Conservation (phyloP, 1,140 invertebrate genomes). For the Atopsyche davidsoni region DNA sequence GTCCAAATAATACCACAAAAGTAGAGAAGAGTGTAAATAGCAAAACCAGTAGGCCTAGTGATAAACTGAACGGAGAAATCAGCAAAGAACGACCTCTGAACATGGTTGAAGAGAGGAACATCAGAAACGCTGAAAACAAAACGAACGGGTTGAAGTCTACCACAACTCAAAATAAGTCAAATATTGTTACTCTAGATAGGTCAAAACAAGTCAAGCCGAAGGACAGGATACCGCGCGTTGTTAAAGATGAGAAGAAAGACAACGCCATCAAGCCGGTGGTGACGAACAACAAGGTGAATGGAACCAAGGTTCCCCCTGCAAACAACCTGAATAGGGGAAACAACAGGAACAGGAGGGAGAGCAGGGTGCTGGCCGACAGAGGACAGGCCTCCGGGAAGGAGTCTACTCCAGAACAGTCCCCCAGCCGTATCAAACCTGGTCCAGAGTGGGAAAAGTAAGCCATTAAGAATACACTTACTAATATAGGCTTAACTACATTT, state of each 20-base stretch:
- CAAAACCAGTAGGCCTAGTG: not conserved
- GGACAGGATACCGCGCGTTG: conserved; percentile 35
- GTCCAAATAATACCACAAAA: conserved; percentile 9
- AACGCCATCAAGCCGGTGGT: conserved; percentile 34
- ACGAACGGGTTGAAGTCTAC: conserved; percentile 18
- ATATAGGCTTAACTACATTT: too few relatives aligned
- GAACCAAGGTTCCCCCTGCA: conserved; percentile 33
- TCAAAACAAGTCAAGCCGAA: conserved; percentile 26
- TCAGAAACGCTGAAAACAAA: conserved; percentile 8
- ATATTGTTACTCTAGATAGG: conserved; percentile 24
- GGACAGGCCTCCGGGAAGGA: conserved; percentile 56
- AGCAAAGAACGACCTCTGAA: not conserved
- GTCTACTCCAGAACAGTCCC: conserved; percentile 51
- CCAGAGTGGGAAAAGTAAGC: conserved; percentile 23
- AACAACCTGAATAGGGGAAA: conserved; percentile 36
- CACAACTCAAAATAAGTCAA: conserved; percentile 17
- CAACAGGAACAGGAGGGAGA: conserved; percentile 27
- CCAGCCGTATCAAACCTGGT: conserved; percentile 37
- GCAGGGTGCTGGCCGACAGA: conserved; percentile 37
- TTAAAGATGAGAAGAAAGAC: conserved; percentile 37
- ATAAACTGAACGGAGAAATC: conserved; percentile 16
- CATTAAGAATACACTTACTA: too few relatives aligned
- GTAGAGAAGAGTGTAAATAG: not conserved
- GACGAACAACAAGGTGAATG: conserved; percentile 34
- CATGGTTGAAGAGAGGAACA: conserved; percentile 12